Conservation (phyloP, 35 echinoderm and acorn worm species). For the Apostichopus californicus region DNA sequence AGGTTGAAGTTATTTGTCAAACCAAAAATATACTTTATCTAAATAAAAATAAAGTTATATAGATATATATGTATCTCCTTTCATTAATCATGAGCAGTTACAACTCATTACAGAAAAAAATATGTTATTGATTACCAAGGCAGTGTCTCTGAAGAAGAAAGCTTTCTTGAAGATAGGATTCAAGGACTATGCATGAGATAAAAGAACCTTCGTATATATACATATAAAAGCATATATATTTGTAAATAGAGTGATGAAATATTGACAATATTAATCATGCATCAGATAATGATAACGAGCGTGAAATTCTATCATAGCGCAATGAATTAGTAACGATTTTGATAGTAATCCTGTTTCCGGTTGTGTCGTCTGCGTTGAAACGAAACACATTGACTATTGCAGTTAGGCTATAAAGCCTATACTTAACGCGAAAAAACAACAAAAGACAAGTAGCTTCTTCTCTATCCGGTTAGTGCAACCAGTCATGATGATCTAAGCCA, state of each 20-base stretch:
- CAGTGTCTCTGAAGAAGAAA: neutral
- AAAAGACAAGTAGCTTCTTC: too few species aligned
- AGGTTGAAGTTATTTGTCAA: neutral
- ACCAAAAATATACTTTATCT: neutral
- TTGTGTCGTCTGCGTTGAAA: too few species aligned
- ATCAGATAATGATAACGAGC: neutral
- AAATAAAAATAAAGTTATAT: neutral
- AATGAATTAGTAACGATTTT: constrained; percentile 1
- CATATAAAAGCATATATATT: neutral
- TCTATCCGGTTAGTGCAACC: too few species aligned
- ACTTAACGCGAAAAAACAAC: too few species aligned
- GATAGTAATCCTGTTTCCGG: neutral
- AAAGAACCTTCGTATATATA: neutral
- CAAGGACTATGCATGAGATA: neutral
- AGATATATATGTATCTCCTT: neutral
- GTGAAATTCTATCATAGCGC: neutral
- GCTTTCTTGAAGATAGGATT: neutral
- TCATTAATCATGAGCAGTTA: neutral
- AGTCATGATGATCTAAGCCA: too few species aligned
- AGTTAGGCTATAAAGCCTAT: too few species aligned
- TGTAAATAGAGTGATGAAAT: neutral
- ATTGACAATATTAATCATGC: neutral
- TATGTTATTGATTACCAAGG: neutral
- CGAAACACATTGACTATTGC: too few species aligned
- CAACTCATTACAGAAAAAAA: neutral